Evolutionary conservation across 2,113 vertebrate species (phyloP).

Genomic region (Rostratula benghalensis): DNA sequence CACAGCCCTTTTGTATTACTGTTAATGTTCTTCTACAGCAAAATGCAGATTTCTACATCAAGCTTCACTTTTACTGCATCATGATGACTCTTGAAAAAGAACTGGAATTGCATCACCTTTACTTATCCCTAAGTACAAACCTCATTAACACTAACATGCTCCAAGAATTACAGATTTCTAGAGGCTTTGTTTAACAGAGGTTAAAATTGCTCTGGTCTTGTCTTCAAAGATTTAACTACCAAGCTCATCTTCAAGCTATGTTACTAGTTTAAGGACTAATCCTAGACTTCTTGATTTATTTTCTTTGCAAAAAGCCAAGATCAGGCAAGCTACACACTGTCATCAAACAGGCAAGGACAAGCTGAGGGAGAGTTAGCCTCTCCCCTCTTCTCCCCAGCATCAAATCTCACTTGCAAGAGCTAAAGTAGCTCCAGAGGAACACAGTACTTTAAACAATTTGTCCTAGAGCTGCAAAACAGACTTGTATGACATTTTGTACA

Average conservation of each 20-base stretch:
- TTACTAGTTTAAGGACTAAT: background rate
- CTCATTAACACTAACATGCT: background rate
- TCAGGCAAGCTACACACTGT: background rate
- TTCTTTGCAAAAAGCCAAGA: background rate
- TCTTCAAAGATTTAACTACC: background rate
- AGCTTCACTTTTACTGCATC: background rate
- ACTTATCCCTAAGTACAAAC: background rate
- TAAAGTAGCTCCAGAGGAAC: background rate
- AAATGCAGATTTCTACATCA: background rate
- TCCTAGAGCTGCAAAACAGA: background rate
- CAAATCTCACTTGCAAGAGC: background rate
- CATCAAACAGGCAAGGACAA: background rate
- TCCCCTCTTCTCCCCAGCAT: background rate
- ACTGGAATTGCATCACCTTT: background rate
- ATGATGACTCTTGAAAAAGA: background rate
- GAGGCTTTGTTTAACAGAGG: background rate
- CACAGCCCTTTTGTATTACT: background rate
- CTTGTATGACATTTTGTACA: accelerated
- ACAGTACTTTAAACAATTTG: background rate
- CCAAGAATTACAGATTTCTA: background rate
- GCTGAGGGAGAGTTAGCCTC: background rate
- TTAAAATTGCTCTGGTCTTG: background rate
- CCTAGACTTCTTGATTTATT: background rate
- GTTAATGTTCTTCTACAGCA: background rate
- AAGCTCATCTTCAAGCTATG: background rate